Conservation (phyloP, 2,113 vertebrate species). For the Pterocles gutturalis region DNA sequence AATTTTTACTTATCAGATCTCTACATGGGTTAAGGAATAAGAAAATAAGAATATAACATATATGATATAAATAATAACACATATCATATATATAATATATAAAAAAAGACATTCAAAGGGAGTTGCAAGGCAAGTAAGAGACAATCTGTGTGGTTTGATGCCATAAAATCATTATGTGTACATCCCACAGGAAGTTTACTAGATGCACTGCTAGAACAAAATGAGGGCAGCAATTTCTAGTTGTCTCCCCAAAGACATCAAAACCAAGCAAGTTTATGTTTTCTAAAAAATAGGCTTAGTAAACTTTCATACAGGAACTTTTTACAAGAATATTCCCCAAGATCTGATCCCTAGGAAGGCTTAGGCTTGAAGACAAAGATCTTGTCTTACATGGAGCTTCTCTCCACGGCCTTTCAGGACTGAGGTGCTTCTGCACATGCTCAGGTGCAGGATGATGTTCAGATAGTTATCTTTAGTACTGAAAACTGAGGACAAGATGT, state of each 20-base stretch:
- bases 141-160: not conserved
- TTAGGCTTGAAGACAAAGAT: not conserved
- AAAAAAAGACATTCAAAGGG: not conserved
- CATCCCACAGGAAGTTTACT: not conserved
- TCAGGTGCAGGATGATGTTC: not conserved
- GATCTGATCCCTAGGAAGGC: not conserved
- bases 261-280: not conserved
- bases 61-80: not conserved
- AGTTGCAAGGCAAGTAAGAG: not conserved
- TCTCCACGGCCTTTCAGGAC: not conserved
- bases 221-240: not conserved
- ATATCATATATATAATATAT: not conserved
- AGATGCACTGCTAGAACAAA: not conserved
- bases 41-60: not conserved
- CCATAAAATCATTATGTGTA: not conserved
- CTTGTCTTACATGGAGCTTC: not conserved
- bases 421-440: not conserved
- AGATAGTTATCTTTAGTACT: accelerated
- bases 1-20: not conserved
- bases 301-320: not conserved
- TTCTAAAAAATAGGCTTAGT: not conserved
- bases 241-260: not conserved
- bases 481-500: not conserved
- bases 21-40: not conserved
- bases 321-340: not conserved